Base-by-base conservation (phyloP, 1,140 invertebrate genomes). In the Hyles vespertilio region DNA sequence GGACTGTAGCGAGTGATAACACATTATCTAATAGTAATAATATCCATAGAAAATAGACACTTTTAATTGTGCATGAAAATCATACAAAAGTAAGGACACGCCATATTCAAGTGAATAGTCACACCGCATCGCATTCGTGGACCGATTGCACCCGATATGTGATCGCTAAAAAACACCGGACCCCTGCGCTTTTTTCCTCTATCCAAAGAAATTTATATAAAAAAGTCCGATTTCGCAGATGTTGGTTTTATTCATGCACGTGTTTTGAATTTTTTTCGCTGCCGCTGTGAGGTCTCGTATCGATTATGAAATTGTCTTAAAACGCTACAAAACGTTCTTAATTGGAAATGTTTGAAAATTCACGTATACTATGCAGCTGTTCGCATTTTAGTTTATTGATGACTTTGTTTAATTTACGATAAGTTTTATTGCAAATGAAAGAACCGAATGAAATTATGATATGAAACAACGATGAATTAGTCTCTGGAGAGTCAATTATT, bases 191-290 rank as follows among this genome's bases (percentile, higher is more conserved):
- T 70, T 70, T 70, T 79, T 67, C 67, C 65, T 32, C 51, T 55
- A 60, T 58, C 67, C 58, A 78, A 78, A 78, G 72, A 81, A 78
- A 74, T 73, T 63, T 58, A 33, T 36, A 51, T 55, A 74, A 79
- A 81, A 81, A 80, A 81, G 61, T 57, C 51, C 70, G 69, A 79
- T 81, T 81, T 81, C 69, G 78, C 78, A 81, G 81, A 84, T 84
- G 81, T 84, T 80, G 75, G 68, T 83, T 83, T 79, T 84, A 81
- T 82, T 74, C 75, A 74, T 76, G 74, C 79, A 80, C 77, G 74
- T 79, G 80, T 69, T 72, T 69, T 58, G 49, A 55, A 58, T 75
- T 76, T 78, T 73, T 72, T 55, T 51, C 51, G 32, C 12, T 10
- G 22, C 61, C 65, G 56, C 40, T 67, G 60, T 71, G 71, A 58